Evolutionary conservation across 2,888 invertebrate species (phyloP).

Genomic region (Ectemnius cavifrons): DNA sequence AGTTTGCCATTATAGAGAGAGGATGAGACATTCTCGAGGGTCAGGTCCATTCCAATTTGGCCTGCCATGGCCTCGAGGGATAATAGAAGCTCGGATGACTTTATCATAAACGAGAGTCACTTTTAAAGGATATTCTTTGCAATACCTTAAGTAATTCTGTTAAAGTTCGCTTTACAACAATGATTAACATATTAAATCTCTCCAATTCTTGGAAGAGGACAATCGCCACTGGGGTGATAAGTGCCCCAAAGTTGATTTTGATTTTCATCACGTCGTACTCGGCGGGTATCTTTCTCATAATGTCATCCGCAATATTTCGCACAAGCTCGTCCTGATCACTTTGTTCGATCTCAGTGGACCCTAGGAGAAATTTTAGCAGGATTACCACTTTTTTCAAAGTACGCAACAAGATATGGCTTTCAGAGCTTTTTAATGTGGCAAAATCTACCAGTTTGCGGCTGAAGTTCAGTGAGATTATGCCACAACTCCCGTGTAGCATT

Average conservation of each 20-base stretch:
- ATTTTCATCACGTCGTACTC: slow-evolving; percentile 90
- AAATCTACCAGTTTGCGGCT: slow-evolving; percentile 89
- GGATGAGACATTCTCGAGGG: slow-evolving; percentile 89
- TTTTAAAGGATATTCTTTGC: background rate
- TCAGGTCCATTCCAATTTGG: slow-evolving; percentile 94
- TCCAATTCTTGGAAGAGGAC: slow-evolving; percentile 94
- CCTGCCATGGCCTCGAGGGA: slow-evolving; percentile 87
- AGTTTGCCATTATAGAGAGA: slow-evolving; percentile 92
- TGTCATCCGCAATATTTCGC: slow-evolving; percentile 87
- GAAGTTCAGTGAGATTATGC: slow-evolving; percentile 90
- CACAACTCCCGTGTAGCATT: slow-evolving; percentile 92
- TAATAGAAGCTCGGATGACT: slow-evolving; percentile 14
- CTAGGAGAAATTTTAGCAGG: background rate
- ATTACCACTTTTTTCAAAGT: too few relatives aligned
- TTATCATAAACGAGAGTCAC: background rate
- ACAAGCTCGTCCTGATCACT: slow-evolving; percentile 86
- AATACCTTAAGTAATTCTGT: slow-evolving; percentile 83
- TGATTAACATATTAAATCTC: slow-evolving; percentile 89
- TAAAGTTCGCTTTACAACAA: slow-evolving; percentile 85
- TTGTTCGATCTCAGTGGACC: background rate
- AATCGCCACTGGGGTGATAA: slow-evolving; percentile 90
- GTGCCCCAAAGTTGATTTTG: slow-evolving; percentile 88
- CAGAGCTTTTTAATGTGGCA: background rate
- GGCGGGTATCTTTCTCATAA: slow-evolving; percentile 86
- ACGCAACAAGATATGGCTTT: background rate